phyloP scores from a whole-genome alignment of 2,888 invertebrate species.

The Cephus nigrinus region DNA sequence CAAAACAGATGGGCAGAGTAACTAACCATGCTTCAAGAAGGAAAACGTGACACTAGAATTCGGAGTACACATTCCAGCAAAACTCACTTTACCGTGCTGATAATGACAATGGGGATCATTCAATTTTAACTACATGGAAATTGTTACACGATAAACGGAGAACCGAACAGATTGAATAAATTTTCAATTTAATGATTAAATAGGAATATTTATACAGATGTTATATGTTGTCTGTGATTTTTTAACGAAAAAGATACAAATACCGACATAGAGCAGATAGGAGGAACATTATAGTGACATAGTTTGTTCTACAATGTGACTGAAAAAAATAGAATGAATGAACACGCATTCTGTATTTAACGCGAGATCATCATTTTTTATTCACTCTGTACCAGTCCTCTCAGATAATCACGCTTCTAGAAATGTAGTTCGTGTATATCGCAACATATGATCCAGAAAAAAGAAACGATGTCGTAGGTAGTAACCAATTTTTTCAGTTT shows the following conservation, averaged over 20 bases:
- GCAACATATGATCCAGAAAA: neutral
- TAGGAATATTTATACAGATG: conserved; percentile 45
- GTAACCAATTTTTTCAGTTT: neutral
- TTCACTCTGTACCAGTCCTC: neutral
- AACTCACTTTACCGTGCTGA: neutral
- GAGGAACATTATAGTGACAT: neutral
- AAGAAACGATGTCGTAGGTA: neutral
- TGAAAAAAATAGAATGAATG: neutral
- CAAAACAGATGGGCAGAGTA: conserved; percentile 54
- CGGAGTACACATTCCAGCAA: conserved; percentile 19
- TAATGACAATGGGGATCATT: neutral
- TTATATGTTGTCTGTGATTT: conserved; percentile 49
- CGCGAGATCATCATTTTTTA: neutral
- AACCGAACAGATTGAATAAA: conserved; percentile 30
- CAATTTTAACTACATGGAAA: neutral
- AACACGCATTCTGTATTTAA: neutral
- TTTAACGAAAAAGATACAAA: conserved; percentile 18
- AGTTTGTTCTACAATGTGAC: neutral
- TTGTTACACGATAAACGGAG: conserved; percentile 4
- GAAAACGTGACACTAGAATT: conserved; percentile 16
- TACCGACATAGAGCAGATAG: neutral
- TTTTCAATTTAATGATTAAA: conserved; percentile 39
- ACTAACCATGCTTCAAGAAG: neutral
- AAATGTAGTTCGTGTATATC: neutral
- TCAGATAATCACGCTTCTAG: neutral